These are phyloP conservation scores for Cacatua alba DNA, from an alignment of 2,113 vertebrate genomes.

Conservation along the genomic window DNA sequence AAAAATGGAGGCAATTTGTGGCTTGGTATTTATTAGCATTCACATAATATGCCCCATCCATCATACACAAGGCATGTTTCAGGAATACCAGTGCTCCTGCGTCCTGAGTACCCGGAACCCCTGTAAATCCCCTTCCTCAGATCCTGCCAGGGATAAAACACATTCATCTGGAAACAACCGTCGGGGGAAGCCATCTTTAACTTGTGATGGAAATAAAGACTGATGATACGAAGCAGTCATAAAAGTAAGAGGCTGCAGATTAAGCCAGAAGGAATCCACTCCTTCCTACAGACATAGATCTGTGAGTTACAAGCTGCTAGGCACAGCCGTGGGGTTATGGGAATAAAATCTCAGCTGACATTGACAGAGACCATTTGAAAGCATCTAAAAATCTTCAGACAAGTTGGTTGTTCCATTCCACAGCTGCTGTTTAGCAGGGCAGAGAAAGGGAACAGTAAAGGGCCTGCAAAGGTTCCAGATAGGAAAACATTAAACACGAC, in stretches of 20 bases:
- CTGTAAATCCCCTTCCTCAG: background rate
- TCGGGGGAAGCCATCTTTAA: background rate
- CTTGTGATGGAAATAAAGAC: background rate
- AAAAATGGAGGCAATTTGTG: conserved; percentile 63
- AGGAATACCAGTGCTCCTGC: background rate
- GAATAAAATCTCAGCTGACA: background rate
- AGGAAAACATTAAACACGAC: background rate
- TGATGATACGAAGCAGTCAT: background rate
- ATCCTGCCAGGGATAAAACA: background rate
- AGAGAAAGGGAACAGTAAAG: background rate
- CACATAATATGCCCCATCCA: conserved; percentile 57
- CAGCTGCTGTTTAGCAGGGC: background rate
- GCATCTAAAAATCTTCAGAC: background rate
- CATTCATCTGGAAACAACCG: background rate
- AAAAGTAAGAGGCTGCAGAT: background rate
- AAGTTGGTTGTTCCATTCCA: background rate
- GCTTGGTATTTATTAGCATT: conserved; percentile 61
- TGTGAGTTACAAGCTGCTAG: background rate
- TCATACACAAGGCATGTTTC: conserved; percentile 6
- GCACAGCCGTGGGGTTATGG: background rate
- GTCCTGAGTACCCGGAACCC: background rate
- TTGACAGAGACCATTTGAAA: background rate
- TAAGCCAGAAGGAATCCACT: background rate
- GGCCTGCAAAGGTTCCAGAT: background rate
- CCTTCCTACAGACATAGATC: background rate